Evolutionary conservation across 2,888 invertebrate species (phyloP).

Genomic region (Saturnia pavonia): DNA sequence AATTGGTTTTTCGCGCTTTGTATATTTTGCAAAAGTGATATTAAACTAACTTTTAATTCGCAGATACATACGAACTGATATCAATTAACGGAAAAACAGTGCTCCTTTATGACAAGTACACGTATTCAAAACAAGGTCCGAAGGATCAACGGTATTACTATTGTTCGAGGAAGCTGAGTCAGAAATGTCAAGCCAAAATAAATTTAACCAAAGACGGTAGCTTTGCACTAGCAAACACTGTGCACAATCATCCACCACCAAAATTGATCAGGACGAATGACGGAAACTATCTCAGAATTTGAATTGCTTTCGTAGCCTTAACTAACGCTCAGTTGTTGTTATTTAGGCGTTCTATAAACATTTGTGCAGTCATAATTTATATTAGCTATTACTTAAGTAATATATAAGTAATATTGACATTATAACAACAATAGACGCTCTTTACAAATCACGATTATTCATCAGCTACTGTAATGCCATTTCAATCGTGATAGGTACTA

Average conservation of each 20-base stretch:
- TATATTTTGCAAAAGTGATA: too few species aligned
- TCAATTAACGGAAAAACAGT: not conserved
- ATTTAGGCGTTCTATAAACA: not conserved
- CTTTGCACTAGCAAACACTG: not conserved
- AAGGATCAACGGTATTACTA: constrained; percentile 10
- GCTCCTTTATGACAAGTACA: not conserved
- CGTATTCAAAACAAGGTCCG: constrained; percentile 9
- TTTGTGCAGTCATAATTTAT: not conserved
- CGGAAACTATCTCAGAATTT: constrained; percentile 4
- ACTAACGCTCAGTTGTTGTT: not conserved
- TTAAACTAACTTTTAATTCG: not conserved
- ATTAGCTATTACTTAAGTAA: too few species aligned
- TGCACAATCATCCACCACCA: constrained; percentile 5
- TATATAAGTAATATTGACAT: too few species aligned
- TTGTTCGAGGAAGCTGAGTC: constrained; percentile 1
- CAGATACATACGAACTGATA: constrained; percentile 1
- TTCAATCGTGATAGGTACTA: too few species aligned
- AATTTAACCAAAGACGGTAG: not conserved
- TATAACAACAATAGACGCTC: too few species aligned
- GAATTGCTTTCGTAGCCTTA: not conserved
- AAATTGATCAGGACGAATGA: not conserved
- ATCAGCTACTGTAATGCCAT: too few species aligned
- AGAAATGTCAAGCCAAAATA: constrained; percentile 1
- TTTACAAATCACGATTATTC: too few species aligned
- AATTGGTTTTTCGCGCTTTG: too few species aligned